Percentiles rank a stretch among this genome's conserved stretches.
phyloP scores from a whole-genome alignment of 2,888 invertebrate species.

The Entomobrya multifasciata region DNA sequence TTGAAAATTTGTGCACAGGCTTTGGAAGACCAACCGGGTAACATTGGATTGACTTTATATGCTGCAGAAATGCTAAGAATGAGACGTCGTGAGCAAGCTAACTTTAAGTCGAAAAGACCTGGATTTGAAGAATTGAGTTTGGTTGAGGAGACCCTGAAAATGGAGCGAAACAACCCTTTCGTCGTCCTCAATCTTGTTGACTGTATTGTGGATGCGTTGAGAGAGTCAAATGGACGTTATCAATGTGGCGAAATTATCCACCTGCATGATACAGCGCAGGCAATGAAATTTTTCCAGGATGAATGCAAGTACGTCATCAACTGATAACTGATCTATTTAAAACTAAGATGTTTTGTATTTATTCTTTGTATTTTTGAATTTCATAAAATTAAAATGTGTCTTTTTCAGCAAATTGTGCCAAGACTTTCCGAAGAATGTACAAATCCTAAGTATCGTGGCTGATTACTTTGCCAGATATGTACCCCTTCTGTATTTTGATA shows the following conservation, averaged over 20 bases:
- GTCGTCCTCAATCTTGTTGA: constrained; percentile 66
- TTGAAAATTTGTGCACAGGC: constrained; percentile 49
- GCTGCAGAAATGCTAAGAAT: constrained; percentile 60
- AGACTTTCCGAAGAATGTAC: constrained; percentile 70
- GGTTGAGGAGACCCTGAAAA: constrained; percentile 41
- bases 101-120: constrained; percentile 24
- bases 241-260: constrained; percentile 58
- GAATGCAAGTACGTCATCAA: constrained; percentile 62
- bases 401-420: constrained; percentile 58
- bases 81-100: constrained; percentile 54
- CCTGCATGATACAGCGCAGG: constrained; percentile 46
- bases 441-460: constrained; percentile 63
- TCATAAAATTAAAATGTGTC: not conserved
- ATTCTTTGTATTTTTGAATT: not conserved
- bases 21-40: constrained; percentile 21
- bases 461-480: constrained; percentile 75
- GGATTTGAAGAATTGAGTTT: constrained; percentile 63
- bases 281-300: constrained; percentile 60
- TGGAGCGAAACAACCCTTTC: constrained; percentile 69
- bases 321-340: too few relatives aligned
- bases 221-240: constrained; percentile 71
- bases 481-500: constrained; percentile 69
- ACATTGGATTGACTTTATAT: constrained; percentile 65
- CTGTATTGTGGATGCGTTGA: constrained; percentile 71
- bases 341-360: too few relatives aligned